Evolutionary conservation across 2,888 invertebrate genomes (phyloP).

Genomic region (Phymatocera aterrima): DNA sequence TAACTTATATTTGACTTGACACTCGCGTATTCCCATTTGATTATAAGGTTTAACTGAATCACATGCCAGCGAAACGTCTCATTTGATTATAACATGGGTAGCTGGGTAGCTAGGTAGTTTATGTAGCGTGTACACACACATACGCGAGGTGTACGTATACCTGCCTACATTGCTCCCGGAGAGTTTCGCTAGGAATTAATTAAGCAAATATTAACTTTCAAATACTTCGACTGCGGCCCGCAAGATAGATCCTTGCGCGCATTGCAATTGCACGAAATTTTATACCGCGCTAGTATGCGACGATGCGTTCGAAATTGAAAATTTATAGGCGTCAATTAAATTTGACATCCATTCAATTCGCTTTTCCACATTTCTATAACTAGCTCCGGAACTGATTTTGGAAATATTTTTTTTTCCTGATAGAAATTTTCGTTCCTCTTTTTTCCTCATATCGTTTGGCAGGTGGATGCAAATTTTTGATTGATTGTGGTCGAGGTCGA

Average conservation of each 20-base stretch:
- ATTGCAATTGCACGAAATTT: background rate
- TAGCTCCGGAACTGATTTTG: no score
- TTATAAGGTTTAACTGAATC: constrained; percentile 41
- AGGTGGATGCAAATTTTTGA: no score
- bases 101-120: no score
- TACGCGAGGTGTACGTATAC: no score
- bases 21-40: constrained; percentile 39
- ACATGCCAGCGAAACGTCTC: constrained; percentile 36
- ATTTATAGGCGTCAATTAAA: no score
- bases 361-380: no score
- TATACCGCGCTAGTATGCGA: background rate
- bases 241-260: background rate
- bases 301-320: no score
- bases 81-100: constrained; percentile 24
- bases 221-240: constrained; percentile 12
- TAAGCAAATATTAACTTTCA: constrained; percentile 21
- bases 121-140: background rate
- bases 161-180: background rate
- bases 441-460: no score
- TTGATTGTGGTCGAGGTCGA: no score
- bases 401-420: no score
- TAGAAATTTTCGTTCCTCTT: no score
- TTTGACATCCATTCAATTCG: no score
- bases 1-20: constrained; percentile 48
- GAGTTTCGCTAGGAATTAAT: constrained; percentile 15